A percentile compares a stretch with the other conserved stretches of the same genome.
phyloP scores from a whole-genome alignment of 2,888 invertebrate species.

The Oeneis ivallda region DNA sequence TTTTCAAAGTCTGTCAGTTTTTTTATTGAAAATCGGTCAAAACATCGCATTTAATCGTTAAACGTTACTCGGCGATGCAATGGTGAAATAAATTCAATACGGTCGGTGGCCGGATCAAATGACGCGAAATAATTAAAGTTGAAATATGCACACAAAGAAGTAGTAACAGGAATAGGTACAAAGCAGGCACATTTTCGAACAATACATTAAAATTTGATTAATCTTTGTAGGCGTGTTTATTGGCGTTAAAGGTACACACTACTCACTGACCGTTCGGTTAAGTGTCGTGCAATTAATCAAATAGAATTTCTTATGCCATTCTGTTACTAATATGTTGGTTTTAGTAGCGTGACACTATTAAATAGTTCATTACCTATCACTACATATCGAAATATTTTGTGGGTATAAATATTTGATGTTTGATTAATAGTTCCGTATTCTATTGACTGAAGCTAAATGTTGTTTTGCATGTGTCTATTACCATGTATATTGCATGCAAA shows the following conservation, averaged over 20 bases:
- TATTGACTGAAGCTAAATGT: background rate
- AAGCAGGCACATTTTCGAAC: constrained; percentile 2
- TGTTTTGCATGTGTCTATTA: background rate
- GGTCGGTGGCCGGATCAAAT: background rate
- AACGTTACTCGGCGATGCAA: too few relatives aligned
- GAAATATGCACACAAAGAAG: background rate
- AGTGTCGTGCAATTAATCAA: constrained; percentile 29
- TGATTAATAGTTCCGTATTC: background rate
- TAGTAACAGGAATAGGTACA: background rate
- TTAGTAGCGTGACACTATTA: background rate
- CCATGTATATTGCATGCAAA: constrained; percentile 43
- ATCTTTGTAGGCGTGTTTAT: constrained; percentile 28
- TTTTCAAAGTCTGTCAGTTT: too few relatives aligned
- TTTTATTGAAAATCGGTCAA: too few relatives aligned
- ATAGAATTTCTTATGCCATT: constrained; percentile 26
- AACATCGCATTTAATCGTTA: too few relatives aligned
- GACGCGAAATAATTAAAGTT: background rate
- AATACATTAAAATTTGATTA: constrained; percentile 29
- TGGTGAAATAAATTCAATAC: too few relatives aligned
- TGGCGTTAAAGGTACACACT: constrained; percentile 1
- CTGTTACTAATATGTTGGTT: constrained; percentile 1
- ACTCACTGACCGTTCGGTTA: constrained; percentile 14
- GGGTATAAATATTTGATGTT: background rate
- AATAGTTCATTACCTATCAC: background rate
- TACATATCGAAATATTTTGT: background rate